A percentile compares a stretch with the other conserved stretches of the same genome.
phyloP scores from a whole-genome alignment of 2,113 vertebrate species.

The Piaya cayana region DNA sequence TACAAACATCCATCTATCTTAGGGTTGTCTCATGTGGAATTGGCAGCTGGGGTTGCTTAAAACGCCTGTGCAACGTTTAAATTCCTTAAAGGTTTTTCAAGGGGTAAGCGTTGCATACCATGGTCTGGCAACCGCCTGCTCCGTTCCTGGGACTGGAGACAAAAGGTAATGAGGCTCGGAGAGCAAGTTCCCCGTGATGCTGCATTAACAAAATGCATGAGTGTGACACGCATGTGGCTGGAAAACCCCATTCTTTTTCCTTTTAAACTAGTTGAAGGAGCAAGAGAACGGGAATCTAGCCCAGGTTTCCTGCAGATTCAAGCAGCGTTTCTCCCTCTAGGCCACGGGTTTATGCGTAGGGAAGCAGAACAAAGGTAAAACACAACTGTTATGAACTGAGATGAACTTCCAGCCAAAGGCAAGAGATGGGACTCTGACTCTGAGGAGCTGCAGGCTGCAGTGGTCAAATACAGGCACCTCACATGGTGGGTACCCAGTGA shows the following conservation, averaged over 20 bases:
- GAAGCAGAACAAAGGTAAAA: constrained; percentile 56
- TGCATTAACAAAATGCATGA: background rate
- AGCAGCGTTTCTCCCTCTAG: constrained; percentile 31
- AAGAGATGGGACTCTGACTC: background rate
- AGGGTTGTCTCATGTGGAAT: constrained; percentile 40
- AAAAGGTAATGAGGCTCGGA: constrained; percentile 56
- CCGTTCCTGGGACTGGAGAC: constrained; percentile 1
- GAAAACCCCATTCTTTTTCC: constrained; percentile 44
- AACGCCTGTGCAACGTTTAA: background rate
- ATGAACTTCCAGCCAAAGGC: constrained; percentile 21
- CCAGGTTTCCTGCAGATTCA: constrained; percentile 35
- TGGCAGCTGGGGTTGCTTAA: constrained; percentile 42
- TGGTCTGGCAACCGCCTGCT: constrained; percentile 11
- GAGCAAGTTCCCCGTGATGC: background rate
- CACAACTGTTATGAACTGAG: constrained; percentile 33
- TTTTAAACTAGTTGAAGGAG: background rate
- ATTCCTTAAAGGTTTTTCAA: constrained; percentile 45
- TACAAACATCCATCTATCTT: constrained; percentile 50
- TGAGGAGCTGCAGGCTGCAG: background rate
- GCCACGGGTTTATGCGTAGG: background rate
- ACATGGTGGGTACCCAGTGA: accelerated
- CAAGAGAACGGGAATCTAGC: background rate
- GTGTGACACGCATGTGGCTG: constrained; percentile 6
- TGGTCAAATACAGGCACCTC: background rate
- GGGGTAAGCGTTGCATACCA: constrained; percentile 24